Base-by-base conservation (phyloP, 35 echinoderm and acorn worm species). In the Chiridota heheva region DNA sequence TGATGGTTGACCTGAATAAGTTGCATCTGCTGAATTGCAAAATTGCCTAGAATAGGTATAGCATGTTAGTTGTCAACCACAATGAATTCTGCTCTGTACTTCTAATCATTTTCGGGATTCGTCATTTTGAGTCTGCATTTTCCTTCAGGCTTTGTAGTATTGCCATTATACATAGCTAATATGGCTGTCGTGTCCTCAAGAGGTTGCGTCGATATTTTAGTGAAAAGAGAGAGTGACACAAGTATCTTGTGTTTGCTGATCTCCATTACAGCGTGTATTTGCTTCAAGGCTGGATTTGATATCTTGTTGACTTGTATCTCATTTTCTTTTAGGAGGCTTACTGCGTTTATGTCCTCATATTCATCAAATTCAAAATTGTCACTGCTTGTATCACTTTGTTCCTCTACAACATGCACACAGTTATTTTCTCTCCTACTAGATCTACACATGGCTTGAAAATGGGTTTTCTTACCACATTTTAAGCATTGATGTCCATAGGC, bases 101-200 rank as follows among this genome's bases (percentile, higher is more conserved):
- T 95, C 43, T 72, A 80, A 1, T 29, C 39, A 69, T 76, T 90
- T 64, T 90, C 86, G 20, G 76, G 81, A 68, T 96, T 89, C 0
- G 56, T 60, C 86, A 81, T 73, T 38, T 85, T 90, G 10, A 90
- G 20, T 45, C 44, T 81, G 58, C 45, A 53, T 77, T 86, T 48
- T 15, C 87, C 87, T 27, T 45, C 2, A 34, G 82, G 76, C 7
- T 58, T 57, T 42, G 69, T 5, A 16, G 20, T 82, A 45, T 58
- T 90, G 5, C 77, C 41, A 67, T 90, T 86, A 61, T 86, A 96
- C 82, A 86, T 96, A 2, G 76, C 60, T 58, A 96, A 57, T 27
- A 82, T n/a, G n/a, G n/a, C n/a, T n/a, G n/a, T n/a, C 24, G 32
- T 70, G 5, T 4, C 6, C 34, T 36, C 7, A 7, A 70, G 32